phyloP scores from a whole-genome alignment of 1,140 invertebrate genomes.

The Arctopsyche grandis region DNA sequence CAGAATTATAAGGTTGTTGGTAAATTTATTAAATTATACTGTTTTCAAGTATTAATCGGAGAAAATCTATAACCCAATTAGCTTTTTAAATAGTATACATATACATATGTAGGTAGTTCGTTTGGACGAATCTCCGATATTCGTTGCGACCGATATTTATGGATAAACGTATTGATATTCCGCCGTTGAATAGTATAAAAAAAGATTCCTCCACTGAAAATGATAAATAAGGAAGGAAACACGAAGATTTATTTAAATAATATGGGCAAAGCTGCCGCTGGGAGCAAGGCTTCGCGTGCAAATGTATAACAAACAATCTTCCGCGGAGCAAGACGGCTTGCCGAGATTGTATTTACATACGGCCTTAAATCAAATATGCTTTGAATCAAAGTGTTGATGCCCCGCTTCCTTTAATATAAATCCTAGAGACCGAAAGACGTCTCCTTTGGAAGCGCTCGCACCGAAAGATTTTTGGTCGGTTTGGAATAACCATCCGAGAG shows the following conservation, averaged over 20 bases:
- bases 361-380: conserved; percentile 54
- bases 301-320: conserved; percentile 54
- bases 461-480: conserved; percentile 16
- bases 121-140: too few species aligned
- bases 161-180: background rate
- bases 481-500: background rate
- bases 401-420: conserved; percentile 53
- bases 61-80: too few species aligned
- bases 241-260: conserved; percentile 42
- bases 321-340: conserved; percentile 50
- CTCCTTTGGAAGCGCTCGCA: background rate
- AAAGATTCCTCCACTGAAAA: conserved; percentile 4
- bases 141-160: background rate
- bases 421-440: conserved; percentile 37
- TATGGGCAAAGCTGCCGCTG: conserved; percentile 32
- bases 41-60: too few species aligned
- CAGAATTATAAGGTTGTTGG: too few species aligned
- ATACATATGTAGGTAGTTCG: too few species aligned
- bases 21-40: too few species aligned
- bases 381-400: conserved; percentile 55
- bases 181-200: conserved; percentile 28
- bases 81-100: too few species aligned
- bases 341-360: conserved; percentile 54
- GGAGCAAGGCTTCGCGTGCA: conserved; percentile 49
- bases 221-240: conserved; percentile 32